Base-by-base conservation (phyloP, 1,140 invertebrate genomes). In the Psix sp. region DNA sequence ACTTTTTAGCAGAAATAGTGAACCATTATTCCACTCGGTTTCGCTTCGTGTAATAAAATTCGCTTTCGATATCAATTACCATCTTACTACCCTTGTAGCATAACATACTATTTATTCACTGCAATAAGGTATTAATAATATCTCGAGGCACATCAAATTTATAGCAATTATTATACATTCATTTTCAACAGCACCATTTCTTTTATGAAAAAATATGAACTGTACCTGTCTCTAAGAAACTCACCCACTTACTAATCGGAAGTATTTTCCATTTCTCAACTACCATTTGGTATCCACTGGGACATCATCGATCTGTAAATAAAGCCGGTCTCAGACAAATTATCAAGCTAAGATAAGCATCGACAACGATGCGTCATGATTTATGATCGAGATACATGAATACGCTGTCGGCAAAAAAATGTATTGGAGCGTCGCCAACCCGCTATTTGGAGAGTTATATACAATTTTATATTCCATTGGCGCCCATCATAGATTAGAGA, bases 271-370 rank as follows among this genome's bases (percentile, higher is more conserved):
- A 63, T 74, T 68, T 74, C 63, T 68, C 29, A 18, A 29, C 43
- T 57, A 48, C 29, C 43, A 45, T 18, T 68, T 26, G n/a, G 9
- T 20, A 36, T n/a, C 60, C 46, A 21, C 42, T 39, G 56, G 48
- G 60, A 66, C 56, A 75, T 77, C 72, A 74, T 77, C 60, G 67
- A 72, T 24, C 76, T 78, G 66, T 77, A 77, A 75, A 77, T 80
- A 80, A 76, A 73, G 71, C 35, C 59, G 26, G 39, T 40, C 52
- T 46, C 42, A 57, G 74, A 60, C 70, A 60, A 72, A 77, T 77
- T 67, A 73, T 73, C 62, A 77, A 40, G 62, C 43, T 42, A 48
- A 57, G 70, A 67, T 76, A 72, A 56, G 56, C 62, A 71, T 71
- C 67, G 60, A 63, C 49, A 59, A 57, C 74, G 66, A 52, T 51